These are phyloP conservation scores for Drosophila subobscura DNA, from an alignment of 1,140 invertebrate genomes.

Conservation along the genomic window DNA sequence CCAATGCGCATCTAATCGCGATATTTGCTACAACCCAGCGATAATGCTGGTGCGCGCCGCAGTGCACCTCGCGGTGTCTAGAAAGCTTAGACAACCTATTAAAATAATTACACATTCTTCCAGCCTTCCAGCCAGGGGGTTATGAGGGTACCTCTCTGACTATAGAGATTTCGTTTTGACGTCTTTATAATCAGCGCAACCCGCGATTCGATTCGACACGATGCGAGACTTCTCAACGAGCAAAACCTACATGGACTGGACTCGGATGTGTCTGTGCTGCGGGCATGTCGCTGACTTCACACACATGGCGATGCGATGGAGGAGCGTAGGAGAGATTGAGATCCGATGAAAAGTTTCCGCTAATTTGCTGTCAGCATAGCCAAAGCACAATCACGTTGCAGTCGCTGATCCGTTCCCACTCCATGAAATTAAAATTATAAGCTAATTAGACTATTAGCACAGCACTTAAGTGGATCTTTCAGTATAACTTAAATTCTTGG, in stretches of 20 bases:
- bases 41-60: neutral
- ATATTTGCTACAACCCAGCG: constrained; percentile 1
- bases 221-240: neutral
- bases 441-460: constrained; percentile 37
- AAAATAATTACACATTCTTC: constrained; percentile 63
- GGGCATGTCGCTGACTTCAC: neutral
- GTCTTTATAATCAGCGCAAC: constrained; percentile 28
- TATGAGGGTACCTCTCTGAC: constrained; percentile 19
- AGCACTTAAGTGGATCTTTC: constrained; percentile 22
- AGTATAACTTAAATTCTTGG: constrained; percentile 8
- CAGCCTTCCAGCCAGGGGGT: constrained; percentile 26
- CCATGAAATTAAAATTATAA: constrained; percentile 9
- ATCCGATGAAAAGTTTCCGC: constrained; percentile 25
- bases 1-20: constrained; percentile 51
- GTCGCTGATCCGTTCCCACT: constrained; percentile 23
- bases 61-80: constrained; percentile 2
- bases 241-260: too few species aligned
- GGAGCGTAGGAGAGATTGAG: neutral
- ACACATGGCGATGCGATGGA: neutral
- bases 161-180: constrained; percentile 34
- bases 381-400: constrained; percentile 27
- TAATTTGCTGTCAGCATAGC: constrained; percentile 18
- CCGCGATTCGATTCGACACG: constrained; percentile 14
- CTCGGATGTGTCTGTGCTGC: too few species aligned
- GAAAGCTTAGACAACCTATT: constrained; percentile 85